Conservation (phyloP, 2,797 vertebrate genomes). For the Rhodeus uyekii region DNA sequence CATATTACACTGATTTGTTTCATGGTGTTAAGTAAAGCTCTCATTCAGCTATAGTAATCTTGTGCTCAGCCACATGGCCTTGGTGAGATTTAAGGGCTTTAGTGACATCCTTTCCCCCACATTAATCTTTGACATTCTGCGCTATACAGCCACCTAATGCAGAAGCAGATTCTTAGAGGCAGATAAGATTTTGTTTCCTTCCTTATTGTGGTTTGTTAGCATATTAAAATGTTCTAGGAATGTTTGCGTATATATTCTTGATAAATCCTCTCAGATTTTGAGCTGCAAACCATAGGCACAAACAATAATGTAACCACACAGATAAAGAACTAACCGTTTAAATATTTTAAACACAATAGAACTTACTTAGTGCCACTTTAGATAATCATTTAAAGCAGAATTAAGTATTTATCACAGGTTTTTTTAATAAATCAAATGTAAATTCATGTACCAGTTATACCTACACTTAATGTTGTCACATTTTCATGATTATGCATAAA, state of each 20-base stretch:
- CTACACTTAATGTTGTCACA: no score
- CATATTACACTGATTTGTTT: conserved; percentile 65
- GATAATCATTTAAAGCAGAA: no score
- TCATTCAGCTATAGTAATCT: conserved; percentile 66
- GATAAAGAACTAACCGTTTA: not conserved
- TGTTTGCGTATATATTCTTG: not conserved
- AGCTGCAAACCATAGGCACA: not conserved
- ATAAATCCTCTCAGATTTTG: not conserved
- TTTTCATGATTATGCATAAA: no score
- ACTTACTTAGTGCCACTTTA: not conserved
- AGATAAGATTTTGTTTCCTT: not conserved
- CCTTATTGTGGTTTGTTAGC: not conserved
- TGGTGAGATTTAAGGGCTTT: conserved; percentile 67
- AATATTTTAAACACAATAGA: not conserved
- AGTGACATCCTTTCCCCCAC: conserved; percentile 56
- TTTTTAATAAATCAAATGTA: no score
- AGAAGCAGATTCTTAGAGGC: conserved; percentile 18
- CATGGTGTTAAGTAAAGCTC: conserved; percentile 43
- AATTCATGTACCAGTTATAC: no score
- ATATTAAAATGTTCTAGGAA: not conserved
- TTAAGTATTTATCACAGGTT: no score
- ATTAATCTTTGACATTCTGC: conserved; percentile 60
- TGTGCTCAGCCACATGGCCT: conserved; percentile 53
- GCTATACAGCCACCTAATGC: conserved; percentile 10
- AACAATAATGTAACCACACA: not conserved